Evolutionary conservation across 2,888 invertebrate genomes (phyloP), one percentile per base, ranked within the genome.

Genomic region (Drosophila antonietae): DNA sequence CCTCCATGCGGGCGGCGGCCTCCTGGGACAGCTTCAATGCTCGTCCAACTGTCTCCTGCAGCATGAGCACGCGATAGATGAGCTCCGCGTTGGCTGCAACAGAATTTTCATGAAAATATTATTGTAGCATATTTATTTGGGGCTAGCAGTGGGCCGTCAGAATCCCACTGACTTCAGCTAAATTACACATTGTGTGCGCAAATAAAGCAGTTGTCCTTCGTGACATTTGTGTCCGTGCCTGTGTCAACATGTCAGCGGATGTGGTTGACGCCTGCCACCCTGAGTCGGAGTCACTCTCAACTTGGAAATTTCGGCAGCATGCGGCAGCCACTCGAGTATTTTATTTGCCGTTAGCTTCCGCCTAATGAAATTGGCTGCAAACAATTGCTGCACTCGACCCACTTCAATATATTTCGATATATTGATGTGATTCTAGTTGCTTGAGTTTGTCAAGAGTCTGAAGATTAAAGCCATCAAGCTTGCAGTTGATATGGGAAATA

Each of bases 1-100:
- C 93, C 79, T 93, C 93, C 91, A 93, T 92, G 75, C 93, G 91
- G 57, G 91, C 91, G n/a, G 92, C 88, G 18, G 93, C 93, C 81
- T 93, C 93, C 83, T 93, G 92, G 39, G 93, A 92, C 31, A 93
- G 88, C 80, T 93, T 92, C 59, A 93, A 68, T 15, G 93, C 93
- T 61, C 92, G 92, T 43, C 90, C 90, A 7, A 93, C 90, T 35
- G 93, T 91, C 86, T 93, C 92, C 78, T 93, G 92, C 23, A 93
- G 89, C 86, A 92, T 88, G 49, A 92, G 90, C 49, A 93, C 92
- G 75, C 93, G 92, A 80, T 91, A 92, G 86, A 92, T 92, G 75
- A 93, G 90, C 83, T 93, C 93, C 53, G 90, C 86, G 74, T 93
- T 93, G 23, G 91, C 93, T 93, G 78, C 70, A 61, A 67, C 67